Conservation (phyloP, 2,888 invertebrate genomes). For the Entomobrya proxima region DNA sequence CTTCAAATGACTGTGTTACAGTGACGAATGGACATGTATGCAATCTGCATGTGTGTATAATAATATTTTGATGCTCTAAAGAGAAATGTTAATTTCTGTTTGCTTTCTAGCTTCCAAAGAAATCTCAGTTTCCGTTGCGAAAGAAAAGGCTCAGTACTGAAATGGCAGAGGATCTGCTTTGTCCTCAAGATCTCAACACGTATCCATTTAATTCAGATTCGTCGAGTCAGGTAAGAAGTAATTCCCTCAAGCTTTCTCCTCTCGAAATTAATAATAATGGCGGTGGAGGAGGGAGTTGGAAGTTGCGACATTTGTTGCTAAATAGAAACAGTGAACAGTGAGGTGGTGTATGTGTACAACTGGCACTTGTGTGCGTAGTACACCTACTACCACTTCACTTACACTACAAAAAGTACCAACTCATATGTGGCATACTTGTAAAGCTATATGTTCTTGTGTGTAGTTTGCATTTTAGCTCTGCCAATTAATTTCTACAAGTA, state of each 20-base stretch:
- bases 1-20: no score
- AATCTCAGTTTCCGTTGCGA: constrained; percentile 72
- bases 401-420: no score
- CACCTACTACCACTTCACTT: not conserved
- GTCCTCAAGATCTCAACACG: constrained; percentile 72
- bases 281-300: not conserved
- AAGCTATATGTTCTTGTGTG: not conserved
- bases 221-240: constrained; percentile 66
- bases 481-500: constrained; percentile 37
- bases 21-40: no score
- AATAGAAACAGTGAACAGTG: not conserved
- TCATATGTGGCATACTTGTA: not conserved
- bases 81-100: constrained; percentile 49
- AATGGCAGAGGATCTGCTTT: constrained; percentile 73
- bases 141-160: constrained; percentile 72
- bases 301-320: constrained; percentile 13
- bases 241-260: constrained; percentile 21
- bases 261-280: constrained; percentile 30
- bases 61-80: not conserved
- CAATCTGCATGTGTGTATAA: not conserved
- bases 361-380: not conserved
- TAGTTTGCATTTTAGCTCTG: constrained; percentile 16
- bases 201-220: constrained; percentile 73
- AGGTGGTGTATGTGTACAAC: not conserved
- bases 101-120: constrained; percentile 69